Evolutionary conservation across 2,113 vertebrate species (phyloP).

Genomic region (Tragulus kanchil): DNA sequence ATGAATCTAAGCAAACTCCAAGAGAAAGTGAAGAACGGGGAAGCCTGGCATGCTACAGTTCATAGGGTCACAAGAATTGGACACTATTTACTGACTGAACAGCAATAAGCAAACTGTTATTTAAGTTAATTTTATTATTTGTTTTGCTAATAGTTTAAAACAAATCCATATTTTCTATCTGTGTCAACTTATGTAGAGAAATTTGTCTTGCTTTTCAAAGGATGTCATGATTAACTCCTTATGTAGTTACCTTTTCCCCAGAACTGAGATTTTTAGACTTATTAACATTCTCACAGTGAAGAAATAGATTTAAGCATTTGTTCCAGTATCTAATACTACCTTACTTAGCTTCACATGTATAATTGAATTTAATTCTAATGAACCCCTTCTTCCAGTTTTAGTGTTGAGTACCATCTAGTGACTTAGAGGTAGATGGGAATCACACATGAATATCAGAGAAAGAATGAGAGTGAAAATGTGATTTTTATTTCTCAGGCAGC

Average conservation of each 20-base stretch:
- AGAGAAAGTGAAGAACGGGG: background rate
- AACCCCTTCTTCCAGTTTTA: background rate
- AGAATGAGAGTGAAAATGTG: background rate
- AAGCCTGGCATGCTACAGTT: background rate
- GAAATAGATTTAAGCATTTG: background rate
- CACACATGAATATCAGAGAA: background rate
- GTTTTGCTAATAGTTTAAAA: background rate
- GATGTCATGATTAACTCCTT: background rate
- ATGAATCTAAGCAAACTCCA: background rate
- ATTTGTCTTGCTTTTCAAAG: background rate
- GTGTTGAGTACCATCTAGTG: background rate
- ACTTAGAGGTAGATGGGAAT: background rate
- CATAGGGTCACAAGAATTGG: background rate
- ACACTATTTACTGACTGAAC: background rate
- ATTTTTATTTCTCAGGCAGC: slow-evolving; percentile 24
- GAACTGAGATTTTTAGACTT: background rate
- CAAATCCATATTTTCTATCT: background rate
- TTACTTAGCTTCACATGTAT: background rate
- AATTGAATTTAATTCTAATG: slow-evolving; percentile 17
- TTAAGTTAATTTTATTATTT: background rate
- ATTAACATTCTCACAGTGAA: slow-evolving; percentile 55
- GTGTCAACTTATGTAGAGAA: background rate
- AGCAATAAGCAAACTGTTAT: background rate
- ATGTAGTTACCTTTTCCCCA: background rate
- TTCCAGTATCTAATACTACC: background rate